Evolutionary conservation across 2,113 vertebrate species (phyloP), one percentile per base, ranked within the genome.

Genomic region (Osmerus eperlanus): DNA sequence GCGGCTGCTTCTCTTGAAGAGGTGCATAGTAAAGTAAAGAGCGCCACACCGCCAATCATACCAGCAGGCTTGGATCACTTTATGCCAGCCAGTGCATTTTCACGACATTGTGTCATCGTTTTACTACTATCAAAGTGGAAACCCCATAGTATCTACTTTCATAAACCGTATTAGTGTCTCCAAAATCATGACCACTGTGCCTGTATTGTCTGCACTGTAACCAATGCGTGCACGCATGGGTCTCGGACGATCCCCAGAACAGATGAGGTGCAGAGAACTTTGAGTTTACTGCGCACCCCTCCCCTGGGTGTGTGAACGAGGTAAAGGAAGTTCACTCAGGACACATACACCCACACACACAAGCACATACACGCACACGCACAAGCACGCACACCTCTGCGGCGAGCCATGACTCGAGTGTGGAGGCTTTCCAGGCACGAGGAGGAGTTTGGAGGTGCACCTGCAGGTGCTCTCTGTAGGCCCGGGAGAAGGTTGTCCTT

Each of bases 261-360:
- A 90, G 80, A 90, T 88, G 86, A 85, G 76, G 87, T 83, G 80
- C 82, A 86, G 74, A 88, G 86, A 84, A 78, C 83, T 87, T 65
- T 75, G 72, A 19, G 71, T 88, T 86, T 87, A 88, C 88, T 84
- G 83, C 89, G 84, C 87, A 75, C 75, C 78, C 86, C 87, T 88
- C 87, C 88, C 89, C 12, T 71, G 83, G 85, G 85, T 87, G 82
- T 89, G 82, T 85, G 75, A 71, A 78, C 79, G 72, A 70, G 72
- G 77, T 72, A 51, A 77, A 72, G 78, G 75, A 85, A 78, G 83
- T 89, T 84, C 71, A 76, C 71, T 84, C 62, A 56, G 28, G 64
- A 81, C 15, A 47, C 70, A 70, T 59, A 65, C 66, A 78, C 55
- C 23, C 32, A 59, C 55, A 23, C 56, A 51, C 21, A 59, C 56